phyloP scores from a whole-genome alignment of 2,797 vertebrate species.

The Eidolon dupreanum region DNA sequence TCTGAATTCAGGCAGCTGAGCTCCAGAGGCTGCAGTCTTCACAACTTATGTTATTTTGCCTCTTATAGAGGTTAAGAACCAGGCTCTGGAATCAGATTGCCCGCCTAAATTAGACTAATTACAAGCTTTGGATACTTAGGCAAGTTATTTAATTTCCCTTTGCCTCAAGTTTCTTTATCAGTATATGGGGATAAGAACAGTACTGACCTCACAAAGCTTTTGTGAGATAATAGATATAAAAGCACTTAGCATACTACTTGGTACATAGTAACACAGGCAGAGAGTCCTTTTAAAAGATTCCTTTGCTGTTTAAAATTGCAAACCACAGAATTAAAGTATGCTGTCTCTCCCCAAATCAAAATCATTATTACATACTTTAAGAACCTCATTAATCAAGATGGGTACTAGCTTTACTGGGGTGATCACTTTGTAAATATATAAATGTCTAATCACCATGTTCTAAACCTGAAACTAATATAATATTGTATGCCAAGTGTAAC shows the following conservation, averaged over 20 bases:
- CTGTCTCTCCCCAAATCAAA: neutral
- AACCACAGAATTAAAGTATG: slow-evolving; percentile 8
- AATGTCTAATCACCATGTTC: no score
- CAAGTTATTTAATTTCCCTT: slow-evolving; percentile 47
- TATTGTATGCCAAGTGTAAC: no score
- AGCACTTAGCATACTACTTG: neutral
- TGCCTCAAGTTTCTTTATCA: neutral
- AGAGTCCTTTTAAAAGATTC: neutral
- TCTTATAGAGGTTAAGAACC: neutral
- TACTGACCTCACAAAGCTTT: neutral
- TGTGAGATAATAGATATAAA: neutral
- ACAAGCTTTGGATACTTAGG: neutral
- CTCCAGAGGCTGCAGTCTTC: neutral
- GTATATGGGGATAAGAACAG: neutral
- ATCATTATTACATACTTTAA: neutral
- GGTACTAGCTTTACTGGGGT: no score
- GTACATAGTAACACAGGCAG: neutral
- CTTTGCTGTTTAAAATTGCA: neutral
- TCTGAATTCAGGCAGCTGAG: neutral
- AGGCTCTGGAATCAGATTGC: neutral
- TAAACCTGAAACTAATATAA: no score
- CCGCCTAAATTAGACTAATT: neutral
- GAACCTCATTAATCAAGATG: neutral
- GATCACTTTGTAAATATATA: no score
- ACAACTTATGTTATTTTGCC: neutral